Evolutionary conservation across 23 tunicate genomes (phyloP), one percentile per base, ranked within the genome.

Genomic region (Halocynthia aurantium): DNA sequence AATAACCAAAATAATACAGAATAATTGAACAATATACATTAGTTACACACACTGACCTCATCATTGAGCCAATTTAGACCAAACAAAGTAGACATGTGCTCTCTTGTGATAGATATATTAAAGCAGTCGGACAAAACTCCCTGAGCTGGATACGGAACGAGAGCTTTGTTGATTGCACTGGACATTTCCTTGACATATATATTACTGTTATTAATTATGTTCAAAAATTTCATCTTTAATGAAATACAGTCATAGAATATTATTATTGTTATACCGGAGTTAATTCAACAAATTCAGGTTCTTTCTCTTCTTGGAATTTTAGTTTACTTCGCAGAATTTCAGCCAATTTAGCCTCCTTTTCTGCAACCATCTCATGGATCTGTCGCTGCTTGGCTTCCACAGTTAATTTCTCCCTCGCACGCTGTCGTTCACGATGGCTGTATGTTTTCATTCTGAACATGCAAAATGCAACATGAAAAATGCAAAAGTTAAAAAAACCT

Each of bases 51-150:
- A 15, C 55, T 74, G 18, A 87, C 92, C 82, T 91, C 97, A 54
- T 91, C 97, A 72, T 91, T 91, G 7, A 91, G 64, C 97, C 97
- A 91, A 77, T 85, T 91, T 6, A 85, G 69, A 21, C 97, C 97
- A 61, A 58, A 67, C 56, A 91, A 53, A 52, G 90, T 85, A 20
- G 80, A 12, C 70, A 91, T 85, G 70, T 85, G 90, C 67, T 91
- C 86, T 54, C 90, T 72, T 6, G 97, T 85, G 9, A 91, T 91
- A 21, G 78, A 69, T 69, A 85, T 85, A 70, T 85, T 91, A 64
- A 85, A 91, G 22, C 56, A 12, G 62, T 91, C 97, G 8, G 76
- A 68, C 8, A 91, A 69, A 8, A 89, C 81, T 73, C 84, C 82
- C 13, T 76, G 79, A 21, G 55, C 69, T 15, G 96, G 96, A 62